These are phyloP conservation scores for Idaea straminata DNA, from an alignment of 2,888 invertebrate species.

Conservation along the genomic window DNA sequence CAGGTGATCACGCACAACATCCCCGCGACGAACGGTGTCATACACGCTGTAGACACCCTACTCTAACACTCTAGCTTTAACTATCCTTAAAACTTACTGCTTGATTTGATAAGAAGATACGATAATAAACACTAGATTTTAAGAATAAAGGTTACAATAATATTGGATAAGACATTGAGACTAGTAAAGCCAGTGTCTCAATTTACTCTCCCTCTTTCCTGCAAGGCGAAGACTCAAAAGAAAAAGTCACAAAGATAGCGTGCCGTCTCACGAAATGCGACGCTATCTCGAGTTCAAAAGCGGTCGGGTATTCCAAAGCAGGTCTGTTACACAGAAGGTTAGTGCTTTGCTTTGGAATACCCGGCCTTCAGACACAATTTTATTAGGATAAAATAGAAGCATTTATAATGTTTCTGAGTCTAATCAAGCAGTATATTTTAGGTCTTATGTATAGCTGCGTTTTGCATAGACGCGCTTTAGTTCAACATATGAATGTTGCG, in stretches of 20 bases:
- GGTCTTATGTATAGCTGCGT: not conserved
- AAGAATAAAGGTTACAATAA: not conserved
- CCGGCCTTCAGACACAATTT: not conserved
- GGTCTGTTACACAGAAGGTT: too few relatives aligned
- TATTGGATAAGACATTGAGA: not conserved
- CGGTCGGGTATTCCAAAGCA: too few relatives aligned
- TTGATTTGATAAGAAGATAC: conserved; percentile 7
- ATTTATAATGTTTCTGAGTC: not conserved
- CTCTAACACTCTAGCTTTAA: conserved; percentile 61
- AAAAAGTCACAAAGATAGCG: too few relatives aligned
- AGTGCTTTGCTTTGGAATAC: not conserved
- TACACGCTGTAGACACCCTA: conserved; percentile 88
- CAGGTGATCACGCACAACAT: conserved; percentile 91
- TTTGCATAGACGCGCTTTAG: not conserved
- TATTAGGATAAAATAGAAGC: not conserved
- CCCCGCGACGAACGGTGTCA: conserved; percentile 92
- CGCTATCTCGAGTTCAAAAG: too few relatives aligned
- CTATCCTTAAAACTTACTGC: conserved; percentile 46
- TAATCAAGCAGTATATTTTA: not conserved
- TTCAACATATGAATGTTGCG: not conserved
- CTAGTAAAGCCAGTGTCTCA: not conserved
- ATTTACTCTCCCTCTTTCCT: not conserved
- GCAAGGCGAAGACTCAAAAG: too few relatives aligned
- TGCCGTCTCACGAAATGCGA: too few relatives aligned
- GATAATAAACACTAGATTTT: not conserved